Conservation (phyloP, 2,888 invertebrate species). For the Syrista parreyssii region DNA sequence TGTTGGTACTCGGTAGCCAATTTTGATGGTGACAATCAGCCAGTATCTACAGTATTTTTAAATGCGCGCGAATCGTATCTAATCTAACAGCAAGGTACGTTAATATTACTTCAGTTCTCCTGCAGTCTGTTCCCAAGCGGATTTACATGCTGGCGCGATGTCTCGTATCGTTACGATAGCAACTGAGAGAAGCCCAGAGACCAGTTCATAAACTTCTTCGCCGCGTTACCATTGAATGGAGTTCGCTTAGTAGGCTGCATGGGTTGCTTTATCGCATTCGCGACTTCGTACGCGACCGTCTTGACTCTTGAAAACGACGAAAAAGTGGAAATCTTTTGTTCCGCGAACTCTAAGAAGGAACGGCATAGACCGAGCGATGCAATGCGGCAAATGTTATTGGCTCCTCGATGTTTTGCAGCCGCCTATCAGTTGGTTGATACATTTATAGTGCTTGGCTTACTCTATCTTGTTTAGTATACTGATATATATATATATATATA, state of each 20-base stretch:
- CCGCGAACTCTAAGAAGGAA: background rate
- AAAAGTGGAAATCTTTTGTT: background rate
- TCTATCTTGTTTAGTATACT: background rate
- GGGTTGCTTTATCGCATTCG: background rate
- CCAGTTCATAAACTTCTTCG: background rate
- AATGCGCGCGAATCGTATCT: background rate
- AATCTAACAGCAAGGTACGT: background rate
- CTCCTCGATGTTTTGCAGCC: background rate
- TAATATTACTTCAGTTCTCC: background rate
- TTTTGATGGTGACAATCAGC: background rate
- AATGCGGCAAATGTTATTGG: background rate
- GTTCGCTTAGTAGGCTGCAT: background rate
- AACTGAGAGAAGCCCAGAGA: background rate
- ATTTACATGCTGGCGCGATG: background rate
- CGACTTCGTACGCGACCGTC: background rate
- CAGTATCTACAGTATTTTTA: background rate
- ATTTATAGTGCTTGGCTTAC: background rate
- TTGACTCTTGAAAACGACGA: background rate
- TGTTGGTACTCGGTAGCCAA: background rate
- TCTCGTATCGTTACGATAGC: background rate
- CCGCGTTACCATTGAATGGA: background rate
- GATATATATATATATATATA: background rate
- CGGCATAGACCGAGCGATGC: background rate
- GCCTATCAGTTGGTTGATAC: background rate
- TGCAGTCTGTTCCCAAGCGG: background rate